Evolutionary conservation across 2,113 vertebrate genomes (phyloP).

Genomic region (Tragelaphus buxtoni): DNA sequence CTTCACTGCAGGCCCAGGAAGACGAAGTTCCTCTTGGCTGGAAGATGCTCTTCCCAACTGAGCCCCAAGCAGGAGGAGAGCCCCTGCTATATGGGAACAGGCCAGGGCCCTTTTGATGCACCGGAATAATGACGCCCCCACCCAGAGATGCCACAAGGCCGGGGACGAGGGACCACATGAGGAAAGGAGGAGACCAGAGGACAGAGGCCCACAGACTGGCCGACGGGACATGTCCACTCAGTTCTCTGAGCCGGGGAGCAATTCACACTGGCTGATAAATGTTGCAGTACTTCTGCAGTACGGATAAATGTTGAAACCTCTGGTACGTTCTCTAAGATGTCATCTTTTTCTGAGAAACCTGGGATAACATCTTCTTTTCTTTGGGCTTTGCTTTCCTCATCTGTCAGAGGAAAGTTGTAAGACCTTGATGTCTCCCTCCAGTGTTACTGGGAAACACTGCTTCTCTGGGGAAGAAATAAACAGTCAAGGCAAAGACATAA

Average conservation of each 20-base stretch:
- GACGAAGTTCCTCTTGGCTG: neutral
- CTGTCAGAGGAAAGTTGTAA: neutral
- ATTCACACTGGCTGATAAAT: fast-evolving
- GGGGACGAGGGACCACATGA: neutral
- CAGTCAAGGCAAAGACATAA: neutral
- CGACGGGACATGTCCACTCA: neutral
- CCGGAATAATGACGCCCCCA: neutral
- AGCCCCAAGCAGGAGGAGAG: neutral
- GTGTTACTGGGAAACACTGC: neutral
- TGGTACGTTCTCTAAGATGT: neutral
- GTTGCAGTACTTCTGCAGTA: neutral
- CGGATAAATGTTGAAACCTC: fast-evolving
- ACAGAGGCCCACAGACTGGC: neutral
- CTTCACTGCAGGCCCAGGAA: neutral
- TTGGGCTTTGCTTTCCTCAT: neutral
- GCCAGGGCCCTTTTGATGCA: neutral
- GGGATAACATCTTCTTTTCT: neutral
- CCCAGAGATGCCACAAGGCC: neutral
- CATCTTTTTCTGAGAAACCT: neutral
- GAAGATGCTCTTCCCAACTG: neutral
- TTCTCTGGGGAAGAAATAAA: neutral
- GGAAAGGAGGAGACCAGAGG: neutral
- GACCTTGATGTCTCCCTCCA: too few relatives aligned
- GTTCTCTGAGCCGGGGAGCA: neutral
- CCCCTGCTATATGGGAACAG: too few relatives aligned